A percentile compares a stretch with the other conserved stretches of the same genome.
Evolutionary conservation across 2,113 vertebrate genomes (phyloP).

Genomic region (Hydropotes inermis): DNA sequence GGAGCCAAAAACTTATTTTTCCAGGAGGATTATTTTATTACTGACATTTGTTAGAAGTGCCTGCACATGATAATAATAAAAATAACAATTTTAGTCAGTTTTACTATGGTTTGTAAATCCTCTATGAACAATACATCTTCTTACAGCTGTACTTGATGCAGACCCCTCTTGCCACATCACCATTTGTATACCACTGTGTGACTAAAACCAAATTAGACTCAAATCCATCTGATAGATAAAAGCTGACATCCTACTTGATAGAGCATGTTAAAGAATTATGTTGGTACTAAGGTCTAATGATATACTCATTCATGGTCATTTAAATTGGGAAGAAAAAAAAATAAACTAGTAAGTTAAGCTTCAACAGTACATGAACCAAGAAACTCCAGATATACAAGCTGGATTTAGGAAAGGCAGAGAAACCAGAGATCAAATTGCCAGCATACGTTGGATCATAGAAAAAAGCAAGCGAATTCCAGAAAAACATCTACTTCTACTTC

Average conservation of each 20-base stretch:
- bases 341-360: neutral
- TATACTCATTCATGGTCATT: neutral
- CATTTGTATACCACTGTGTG: neutral
- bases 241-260: neutral
- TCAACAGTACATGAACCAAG: neutral
- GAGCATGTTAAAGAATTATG: neutral
- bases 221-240: neutral
- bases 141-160: neutral
- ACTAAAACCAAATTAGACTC: neutral
- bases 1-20: neutral
- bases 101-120: neutral
- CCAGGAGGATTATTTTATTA: neutral
- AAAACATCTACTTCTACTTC: neutral
- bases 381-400: neutral
- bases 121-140: neutral
- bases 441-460: neutral
- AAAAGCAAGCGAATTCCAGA: neutral
- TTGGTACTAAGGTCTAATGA: neutral
- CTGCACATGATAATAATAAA: neutral
- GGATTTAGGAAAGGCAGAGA: neutral
- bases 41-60: neutral
- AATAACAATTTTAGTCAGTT: neutral
- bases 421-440: neutral
- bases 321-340: neutral
- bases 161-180: accelerated